These are phyloP conservation scores for Liodrosophila aerea DNA, from an alignment of 2,888 invertebrate species.

Conservation along the genomic window DNA sequence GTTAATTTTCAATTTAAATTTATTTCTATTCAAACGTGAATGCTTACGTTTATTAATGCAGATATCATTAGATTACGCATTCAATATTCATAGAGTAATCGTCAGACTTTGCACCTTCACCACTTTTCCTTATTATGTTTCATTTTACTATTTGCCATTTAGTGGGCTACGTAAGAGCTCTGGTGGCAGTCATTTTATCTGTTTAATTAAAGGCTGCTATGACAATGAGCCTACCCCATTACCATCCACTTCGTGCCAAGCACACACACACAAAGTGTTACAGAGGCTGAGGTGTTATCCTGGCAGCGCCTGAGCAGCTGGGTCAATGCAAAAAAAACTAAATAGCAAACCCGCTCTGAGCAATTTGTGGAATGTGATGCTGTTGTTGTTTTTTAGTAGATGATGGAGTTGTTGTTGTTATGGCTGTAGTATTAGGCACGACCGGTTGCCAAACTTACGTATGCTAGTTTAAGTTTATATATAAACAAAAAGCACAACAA, in stretches of 20 bases:
- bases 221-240: slow-evolving; percentile 29
- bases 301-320: not conserved
- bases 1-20: too few species aligned
- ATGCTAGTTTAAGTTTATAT: slow-evolving; percentile 42
- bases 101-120: not conserved
- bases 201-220: slow-evolving; percentile 59
- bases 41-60: not conserved
- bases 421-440: slow-evolving; percentile 21
- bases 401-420: slow-evolving; percentile 15
- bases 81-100: slow-evolving; percentile 17
- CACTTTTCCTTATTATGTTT: not conserved
- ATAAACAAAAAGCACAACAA: slow-evolving; percentile 16
- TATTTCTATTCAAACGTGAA: too few species aligned
- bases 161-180: slow-evolving; percentile 3
- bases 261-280: not conserved
- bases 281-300: slow-evolving; percentile 3
- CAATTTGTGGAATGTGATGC: slow-evolving; percentile 45
- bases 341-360: slow-evolving; percentile 14
- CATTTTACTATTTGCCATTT: slow-evolving; percentile 4
- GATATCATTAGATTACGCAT: slow-evolving; percentile 11
- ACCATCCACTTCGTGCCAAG: not conserved
- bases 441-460: slow-evolving; percentile 29
- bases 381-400: slow-evolving; percentile 4
- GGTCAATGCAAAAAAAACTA: slow-evolving; percentile 8
- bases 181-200: slow-evolving; percentile 29